Evolutionary conservation across 2,113 vertebrate genomes (phyloP).

Genomic region (Vidua macroura): DNA sequence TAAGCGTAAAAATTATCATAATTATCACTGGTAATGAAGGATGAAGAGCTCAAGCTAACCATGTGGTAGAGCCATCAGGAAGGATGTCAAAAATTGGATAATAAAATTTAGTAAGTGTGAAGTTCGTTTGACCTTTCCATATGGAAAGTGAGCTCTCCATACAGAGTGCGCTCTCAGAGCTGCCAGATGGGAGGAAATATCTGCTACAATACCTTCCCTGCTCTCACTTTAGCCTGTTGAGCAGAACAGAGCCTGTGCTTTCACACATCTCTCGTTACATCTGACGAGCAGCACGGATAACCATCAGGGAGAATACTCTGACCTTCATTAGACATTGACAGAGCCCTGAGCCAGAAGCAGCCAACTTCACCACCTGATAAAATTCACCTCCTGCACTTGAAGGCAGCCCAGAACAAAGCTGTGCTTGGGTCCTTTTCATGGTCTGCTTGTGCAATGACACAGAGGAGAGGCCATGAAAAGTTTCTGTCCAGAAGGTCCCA

Average conservation of each 20-base stretch:
- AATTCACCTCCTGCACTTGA: not conserved
- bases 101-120: slow-evolving; percentile 9
- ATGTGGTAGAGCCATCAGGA: not conserved
- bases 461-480: not conserved
- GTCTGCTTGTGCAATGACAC: not conserved
- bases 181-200: slow-evolving; percentile 5
- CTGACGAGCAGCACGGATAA: not conserved
- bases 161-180: fast-evolving
- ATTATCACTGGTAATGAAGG: slow-evolving; percentile 26
- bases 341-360: not conserved
- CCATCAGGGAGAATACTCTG: not conserved
- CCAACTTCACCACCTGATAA: not conserved
- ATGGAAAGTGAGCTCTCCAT: not conserved
- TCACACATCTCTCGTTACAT: not conserved
- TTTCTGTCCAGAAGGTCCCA: not conserved
- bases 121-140: not conserved
- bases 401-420: not conserved
- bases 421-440: not conserved
- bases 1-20: not conserved
- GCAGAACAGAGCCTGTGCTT: not conserved
- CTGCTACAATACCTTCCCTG: not conserved
- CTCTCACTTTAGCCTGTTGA: not conserved
- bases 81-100: slow-evolving; percentile 19
- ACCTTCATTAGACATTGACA: not conserved
- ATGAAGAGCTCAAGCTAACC: slow-evolving; percentile 4